phyloP scores from a whole-genome alignment of 2,888 invertebrate species.

The Steinernema scapterisci region DNA sequence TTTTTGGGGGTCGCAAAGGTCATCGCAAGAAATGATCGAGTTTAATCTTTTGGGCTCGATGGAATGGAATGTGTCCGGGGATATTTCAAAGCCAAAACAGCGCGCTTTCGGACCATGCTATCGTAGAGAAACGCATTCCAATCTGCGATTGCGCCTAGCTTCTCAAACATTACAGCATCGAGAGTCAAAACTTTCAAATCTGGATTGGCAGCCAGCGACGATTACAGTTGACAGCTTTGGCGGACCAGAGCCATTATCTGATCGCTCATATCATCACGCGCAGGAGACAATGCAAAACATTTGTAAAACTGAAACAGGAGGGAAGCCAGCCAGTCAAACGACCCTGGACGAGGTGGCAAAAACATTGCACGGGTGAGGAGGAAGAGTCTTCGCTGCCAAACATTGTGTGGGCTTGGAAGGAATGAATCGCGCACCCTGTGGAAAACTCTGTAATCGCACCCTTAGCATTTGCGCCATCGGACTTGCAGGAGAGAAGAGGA shows the following conservation, averaged over 20 bases:
- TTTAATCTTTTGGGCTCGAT: neutral
- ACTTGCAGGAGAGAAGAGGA: neutral
- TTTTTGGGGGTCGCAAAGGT: neutral
- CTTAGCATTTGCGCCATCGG: constrained; percentile 26
- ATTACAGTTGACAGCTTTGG: neutral
- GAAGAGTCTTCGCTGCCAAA: constrained; percentile 18
- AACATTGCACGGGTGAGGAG: constrained; percentile 20
- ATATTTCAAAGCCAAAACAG: constrained; percentile 14
- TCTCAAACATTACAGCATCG: constrained; percentile 12
- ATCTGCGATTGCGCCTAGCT: neutral
- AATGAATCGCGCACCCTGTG: constrained; percentile 31
- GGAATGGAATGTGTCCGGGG: neutral
- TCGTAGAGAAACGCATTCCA: constrained; percentile 21
- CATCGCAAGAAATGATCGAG: neutral
- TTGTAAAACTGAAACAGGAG: constrained; percentile 19
- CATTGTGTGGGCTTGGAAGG: constrained; percentile 16
- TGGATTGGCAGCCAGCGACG: neutral
- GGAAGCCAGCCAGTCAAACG: constrained; percentile 20
- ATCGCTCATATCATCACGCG: constrained; percentile 26
- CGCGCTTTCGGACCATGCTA: neutral
- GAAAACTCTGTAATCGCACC: constrained; percentile 31
- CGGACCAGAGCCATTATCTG: neutral
- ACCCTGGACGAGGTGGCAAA: constrained; percentile 30
- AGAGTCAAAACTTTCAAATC: constrained; percentile 19
- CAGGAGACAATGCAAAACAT: constrained; percentile 17